phyloP scores from a whole-genome alignment of 2,888 invertebrate genomes.

The Apamea anceps region DNA sequence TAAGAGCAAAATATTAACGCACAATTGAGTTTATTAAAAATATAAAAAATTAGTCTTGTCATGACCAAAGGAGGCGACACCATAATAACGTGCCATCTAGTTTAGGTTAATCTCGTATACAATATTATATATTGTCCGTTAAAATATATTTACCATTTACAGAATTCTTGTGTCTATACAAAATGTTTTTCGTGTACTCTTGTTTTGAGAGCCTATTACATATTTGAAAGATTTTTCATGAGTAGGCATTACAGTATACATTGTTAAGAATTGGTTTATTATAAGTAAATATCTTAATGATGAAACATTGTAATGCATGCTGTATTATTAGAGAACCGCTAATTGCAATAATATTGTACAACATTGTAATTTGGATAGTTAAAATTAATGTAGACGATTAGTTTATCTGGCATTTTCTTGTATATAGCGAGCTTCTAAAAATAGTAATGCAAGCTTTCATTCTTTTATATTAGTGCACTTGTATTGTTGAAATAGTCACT shows the following conservation, averaged over 20 bases:
- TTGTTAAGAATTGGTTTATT: slow-evolving; percentile 77
- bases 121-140: slow-evolving; percentile 91
- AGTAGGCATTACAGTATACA: slow-evolving; percentile 78
- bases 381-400: slow-evolving; percentile 73
- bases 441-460: slow-evolving; percentile 58
- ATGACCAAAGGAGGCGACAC: slow-evolving; percentile 90
- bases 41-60: slow-evolving; percentile 77
- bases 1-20: slow-evolving; percentile 84
- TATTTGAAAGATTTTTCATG: slow-evolving; percentile 86
- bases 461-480: slow-evolving; percentile 53
- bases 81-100: slow-evolving; percentile 90
- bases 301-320: slow-evolving; percentile 75
- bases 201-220: slow-evolving; percentile 90
- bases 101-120: slow-evolving; percentile 91
- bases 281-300: slow-evolving; percentile 68
- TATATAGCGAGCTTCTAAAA: slow-evolving; percentile 74
- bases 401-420: slow-evolving; percentile 86
- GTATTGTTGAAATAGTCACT: slow-evolving; percentile 44
- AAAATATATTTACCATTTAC: slow-evolving; percentile 91
- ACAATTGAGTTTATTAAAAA: slow-evolving; percentile 86
- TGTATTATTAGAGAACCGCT: slow-evolving; percentile 80
- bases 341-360: slow-evolving; percentile 85
- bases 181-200: slow-evolving; percentile 91
- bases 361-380: slow-evolving; percentile 80
- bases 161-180: slow-evolving; percentile 91